Base-by-base conservation (phyloP, 2,113 vertebrate species). In the Balaeniceps rex region DNA sequence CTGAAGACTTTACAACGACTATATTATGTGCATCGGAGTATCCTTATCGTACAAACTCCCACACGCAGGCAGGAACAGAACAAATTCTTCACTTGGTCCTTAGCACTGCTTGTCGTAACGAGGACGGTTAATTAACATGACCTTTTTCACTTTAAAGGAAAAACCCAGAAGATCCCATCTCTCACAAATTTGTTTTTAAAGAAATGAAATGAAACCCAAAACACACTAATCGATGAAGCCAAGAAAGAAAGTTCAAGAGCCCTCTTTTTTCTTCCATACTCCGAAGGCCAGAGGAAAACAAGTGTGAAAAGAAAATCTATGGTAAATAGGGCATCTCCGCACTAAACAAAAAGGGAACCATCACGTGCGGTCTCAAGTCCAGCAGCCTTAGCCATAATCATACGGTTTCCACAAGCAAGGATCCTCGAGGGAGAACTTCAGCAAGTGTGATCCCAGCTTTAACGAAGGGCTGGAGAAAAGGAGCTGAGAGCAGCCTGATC, bases 91-190 rank as follows among this genome's bases (percentile, higher is more conserved):
- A 57, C 61, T 92, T 9, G 10, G 60, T 93, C 84, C 78, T 94
- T 96, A 92, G 89, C 60, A 7, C 21, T 58, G 52, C 76, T 90
- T 91, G 81, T 87, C 88, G 78, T 51, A 91, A 96, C 0, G 22
- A 89, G 40, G 80, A 49, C 33, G 33, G 70, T 70, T 96, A 96
- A 97, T 97, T 97, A 97, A 89, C 38, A n/a, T 68, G 93, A 92
- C 90, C 83, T 92, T 95, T 93, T 44, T 26, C 55, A 18, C 60
- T 80, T 77, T 44, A 91, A 68, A 79, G 47, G 49, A 31, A 87
- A 66, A 84, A 17, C 36, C 3, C 63, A 61, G 57, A 87, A 94
- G 75, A 65, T 91, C 63, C 11, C 19, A 76, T 17, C 18, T 75
- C 85, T 77, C 61, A 19, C 34, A 26, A 9, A 14, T 72, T 42